Percentiles rank a stretch among this genome's conserved stretches.
These are phyloP conservation scores for Crotalus tigris DNA, from an alignment of 2,113 vertebrate genomes.

Conservation along the genomic window DNA sequence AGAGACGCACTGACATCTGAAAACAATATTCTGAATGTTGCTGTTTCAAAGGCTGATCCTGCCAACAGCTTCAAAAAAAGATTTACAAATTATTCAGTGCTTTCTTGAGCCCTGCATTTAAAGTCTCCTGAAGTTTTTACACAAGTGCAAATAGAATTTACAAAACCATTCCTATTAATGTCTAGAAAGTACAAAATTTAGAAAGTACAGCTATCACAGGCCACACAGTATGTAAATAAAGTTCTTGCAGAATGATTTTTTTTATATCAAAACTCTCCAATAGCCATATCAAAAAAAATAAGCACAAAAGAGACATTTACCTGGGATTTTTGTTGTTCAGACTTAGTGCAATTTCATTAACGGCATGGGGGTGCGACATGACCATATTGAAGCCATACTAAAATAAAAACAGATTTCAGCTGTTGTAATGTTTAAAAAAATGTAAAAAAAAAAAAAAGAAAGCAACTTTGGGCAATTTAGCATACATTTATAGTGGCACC, in stretches of 20 bases:
- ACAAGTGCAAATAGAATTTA: not conserved
- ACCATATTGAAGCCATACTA: slow-evolving; percentile 99
- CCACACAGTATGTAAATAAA: not conserved
- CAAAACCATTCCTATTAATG: not conserved
- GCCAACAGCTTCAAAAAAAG: not conserved
- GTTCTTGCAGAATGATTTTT: not conserved
- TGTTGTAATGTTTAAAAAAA: not conserved
- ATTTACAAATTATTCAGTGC: not conserved
- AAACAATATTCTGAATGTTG: not conserved
- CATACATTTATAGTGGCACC: not conserved
- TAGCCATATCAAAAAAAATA: not conserved
- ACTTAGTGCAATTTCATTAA: slow-evolving; percentile 95
- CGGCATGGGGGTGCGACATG: slow-evolving; percentile 95
- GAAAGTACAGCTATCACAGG: not conserved
- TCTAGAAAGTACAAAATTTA: not conserved
- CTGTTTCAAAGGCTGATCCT: not conserved
- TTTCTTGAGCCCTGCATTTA: not conserved
- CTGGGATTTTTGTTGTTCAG: slow-evolving; percentile 97
- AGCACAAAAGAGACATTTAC: slow-evolving; percentile 61
- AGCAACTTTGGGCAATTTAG: not conserved
- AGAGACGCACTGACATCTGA: not conserved
- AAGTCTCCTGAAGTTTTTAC: accelerated
- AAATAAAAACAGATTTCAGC: not conserved
- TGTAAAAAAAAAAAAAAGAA: not conserved
- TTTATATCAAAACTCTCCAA: not conserved